Base-by-base conservation (phyloP, 2,797 vertebrate genomes). In the Sebastes minor region DNA sequence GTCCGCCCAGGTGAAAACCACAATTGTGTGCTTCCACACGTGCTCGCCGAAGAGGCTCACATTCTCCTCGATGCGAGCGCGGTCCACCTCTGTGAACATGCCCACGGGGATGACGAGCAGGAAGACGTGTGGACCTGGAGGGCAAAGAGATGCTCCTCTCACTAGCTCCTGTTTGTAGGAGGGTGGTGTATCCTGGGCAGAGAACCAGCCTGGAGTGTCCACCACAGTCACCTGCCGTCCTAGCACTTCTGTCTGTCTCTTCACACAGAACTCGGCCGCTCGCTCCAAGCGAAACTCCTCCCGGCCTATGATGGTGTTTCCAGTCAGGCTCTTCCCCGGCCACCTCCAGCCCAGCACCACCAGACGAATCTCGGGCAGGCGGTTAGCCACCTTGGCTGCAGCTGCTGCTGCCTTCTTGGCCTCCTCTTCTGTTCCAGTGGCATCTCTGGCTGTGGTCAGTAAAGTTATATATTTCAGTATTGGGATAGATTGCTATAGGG, bases 181-280 rank as follows among this genome's bases (percentile, higher is more conserved):
- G 0, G 49, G 23, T 0, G 95, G 94, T 0, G 88, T 94, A 4
- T 82, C 67, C 81, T 96, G 95, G 0, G 92, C 64, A 1, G 96
- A 96, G 70, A 96, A 97, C 93, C 97, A 94, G 22, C 96, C 97
- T 0, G 97, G 97, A 0, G 96, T 97, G 83, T 97, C 97, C 80
- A 97, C 94, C 1, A 97, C 92, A 0, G 73, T 90, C 27, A 97
- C 82, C 81, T 94, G 90, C 20, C 93, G 93, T 1, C 83, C 92
- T 0, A 82, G 27, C 77, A 95, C 93, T 13, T 80, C 84, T 0
- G 91, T 73, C 38, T 94, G 83, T 2, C 94, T 85, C 79, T 88
- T 96, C 8, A 95, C 68, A 2, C 94, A 95, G 88, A 96, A 97
- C 78, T 92, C 91, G 0, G 94, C 94, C 0, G 96, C 96, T 18